phyloP scores from a whole-genome alignment of 2,888 invertebrate species.

The Drosophila putrida region DNA sequence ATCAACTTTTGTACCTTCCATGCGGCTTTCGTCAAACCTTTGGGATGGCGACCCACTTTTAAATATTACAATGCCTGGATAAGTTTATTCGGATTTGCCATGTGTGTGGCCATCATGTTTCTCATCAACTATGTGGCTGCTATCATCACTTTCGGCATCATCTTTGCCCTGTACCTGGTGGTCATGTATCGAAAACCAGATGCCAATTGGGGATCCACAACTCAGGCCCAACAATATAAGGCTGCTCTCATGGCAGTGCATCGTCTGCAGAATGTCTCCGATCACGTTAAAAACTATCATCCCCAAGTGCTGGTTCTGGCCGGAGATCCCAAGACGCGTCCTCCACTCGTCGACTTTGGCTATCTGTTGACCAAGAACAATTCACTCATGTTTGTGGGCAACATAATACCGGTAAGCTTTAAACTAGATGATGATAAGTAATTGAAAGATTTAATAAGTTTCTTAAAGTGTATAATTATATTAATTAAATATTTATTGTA shows the following conservation, averaged over 20 bases:
- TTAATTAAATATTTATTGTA: too few relatives aligned
- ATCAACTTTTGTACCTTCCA: conserved; percentile 98
- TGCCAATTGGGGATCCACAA: conserved; percentile 99
- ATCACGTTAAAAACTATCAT: conserved; percentile 99
- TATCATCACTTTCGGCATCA: conserved; percentile 94
- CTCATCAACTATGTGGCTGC: conserved; percentile 97
- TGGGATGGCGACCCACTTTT: conserved; percentile 96
- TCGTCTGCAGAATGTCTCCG: conserved; percentile 92
- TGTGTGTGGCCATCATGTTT: conserved; percentile 96
- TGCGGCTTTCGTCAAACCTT: conserved; percentile 93
- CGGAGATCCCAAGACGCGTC: conserved; percentile 93
- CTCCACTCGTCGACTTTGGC: conserved; percentile 96
- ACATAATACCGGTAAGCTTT: conserved; percentile 90
- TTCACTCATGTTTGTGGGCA: conserved; percentile 95
- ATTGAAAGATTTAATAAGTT: too few relatives aligned
- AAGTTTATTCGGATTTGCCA: conserved; percentile 92
- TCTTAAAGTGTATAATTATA: too few relatives aligned
- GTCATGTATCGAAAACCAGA: conserved; percentile 98
- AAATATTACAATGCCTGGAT: conserved; percentile 97
- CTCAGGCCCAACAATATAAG: conserved; percentile 98
- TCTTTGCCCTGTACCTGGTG: conserved; percentile 95
- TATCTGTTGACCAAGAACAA: conserved; percentile 96
- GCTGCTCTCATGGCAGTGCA: conserved; percentile 94
- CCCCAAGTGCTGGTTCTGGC: conserved; percentile 95
- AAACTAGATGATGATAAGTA: too few relatives aligned